These are phyloP conservation scores for Scrobipalpa costella DNA, from an alignment of 2,888 invertebrate genomes.

Conservation along the genomic window DNA sequence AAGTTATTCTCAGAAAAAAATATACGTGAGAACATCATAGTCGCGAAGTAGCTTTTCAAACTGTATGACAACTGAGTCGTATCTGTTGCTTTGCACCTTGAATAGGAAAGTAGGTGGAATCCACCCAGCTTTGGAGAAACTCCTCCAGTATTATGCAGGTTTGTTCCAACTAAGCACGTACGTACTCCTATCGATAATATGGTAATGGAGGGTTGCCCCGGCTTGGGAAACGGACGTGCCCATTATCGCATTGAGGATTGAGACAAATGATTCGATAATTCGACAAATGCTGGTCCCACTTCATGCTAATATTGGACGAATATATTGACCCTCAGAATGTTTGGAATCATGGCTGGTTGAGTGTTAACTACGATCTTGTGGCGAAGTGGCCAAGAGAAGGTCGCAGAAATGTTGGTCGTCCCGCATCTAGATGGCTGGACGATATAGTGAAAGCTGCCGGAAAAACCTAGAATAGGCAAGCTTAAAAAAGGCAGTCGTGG, in stretches of 20 bases:
- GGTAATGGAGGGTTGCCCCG: constrained; percentile 33
- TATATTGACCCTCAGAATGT: background rate
- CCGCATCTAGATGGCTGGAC: too few relatives aligned
- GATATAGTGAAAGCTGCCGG: too few relatives aligned
- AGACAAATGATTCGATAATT: constrained; percentile 63
- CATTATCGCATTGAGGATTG: constrained; percentile 49
- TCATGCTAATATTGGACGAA: constrained; percentile 20
- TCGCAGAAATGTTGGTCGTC: too few relatives aligned
- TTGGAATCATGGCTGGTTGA: too few relatives aligned
- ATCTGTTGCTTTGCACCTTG: background rate
- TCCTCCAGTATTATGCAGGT: constrained; percentile 14
- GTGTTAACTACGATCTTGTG: too few relatives aligned
- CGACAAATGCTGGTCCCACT: constrained; percentile 31
- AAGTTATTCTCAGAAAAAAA: background rate
- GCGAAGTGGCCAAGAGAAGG: too few relatives aligned
- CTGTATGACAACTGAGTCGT: constrained; percentile 13
- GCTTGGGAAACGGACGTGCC: constrained; percentile 47
- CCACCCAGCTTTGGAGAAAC: constrained; percentile 4
- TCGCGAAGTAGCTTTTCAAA: constrained; percentile 10
- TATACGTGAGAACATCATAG: background rate
- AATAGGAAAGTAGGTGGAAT: constrained; percentile 12
- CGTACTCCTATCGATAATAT: constrained; percentile 29
- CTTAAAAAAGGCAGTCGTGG: too few relatives aligned
- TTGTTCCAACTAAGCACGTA: constrained; percentile 20
- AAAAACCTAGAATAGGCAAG: too few relatives aligned